Evolutionary conservation across 2,113 vertebrate species (phyloP).

Genomic region (Oryzias melastigma): DNA sequence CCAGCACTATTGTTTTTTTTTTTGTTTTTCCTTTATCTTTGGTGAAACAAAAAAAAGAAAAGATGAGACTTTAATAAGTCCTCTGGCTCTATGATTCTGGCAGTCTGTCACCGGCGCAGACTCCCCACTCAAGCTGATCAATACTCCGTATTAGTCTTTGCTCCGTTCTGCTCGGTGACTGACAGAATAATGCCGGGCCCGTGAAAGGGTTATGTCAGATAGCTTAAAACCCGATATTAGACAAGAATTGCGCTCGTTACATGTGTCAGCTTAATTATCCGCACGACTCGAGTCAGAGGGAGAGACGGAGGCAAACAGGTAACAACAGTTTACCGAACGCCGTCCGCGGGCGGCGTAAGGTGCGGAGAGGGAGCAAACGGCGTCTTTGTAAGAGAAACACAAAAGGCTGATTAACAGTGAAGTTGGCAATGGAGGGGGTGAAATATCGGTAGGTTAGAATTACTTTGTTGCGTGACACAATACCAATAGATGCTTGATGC

Average conservation of each 20-base stretch:
- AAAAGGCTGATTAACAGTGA: slow-evolving; percentile 79
- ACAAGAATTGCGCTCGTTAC: slow-evolving; percentile 82
- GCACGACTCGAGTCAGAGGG: slow-evolving; percentile 81
- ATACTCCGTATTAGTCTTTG: slow-evolving; percentile 73
- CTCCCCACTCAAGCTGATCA: slow-evolving; percentile 56
- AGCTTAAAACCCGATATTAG: slow-evolving; percentile 85
- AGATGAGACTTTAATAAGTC: slow-evolving; percentile 53
- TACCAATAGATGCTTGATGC: slow-evolving; percentile 63
- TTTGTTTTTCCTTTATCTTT: slow-evolving; percentile 41
- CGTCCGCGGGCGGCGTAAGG: slow-evolving; percentile 76
- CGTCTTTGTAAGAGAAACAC: slow-evolving; percentile 57
- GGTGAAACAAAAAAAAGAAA: slow-evolving; percentile 28
- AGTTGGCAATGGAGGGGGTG: slow-evolving; percentile 38
- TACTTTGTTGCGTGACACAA: slow-evolving; percentile 74
- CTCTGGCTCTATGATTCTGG: slow-evolving; percentile 11
- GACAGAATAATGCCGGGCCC: slow-evolving; percentile 84
- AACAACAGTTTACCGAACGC: slow-evolving; percentile 76
- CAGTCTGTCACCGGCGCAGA: slow-evolving; percentile 41
- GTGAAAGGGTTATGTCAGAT: slow-evolving; percentile 86
- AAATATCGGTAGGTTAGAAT: slow-evolving; percentile 80
- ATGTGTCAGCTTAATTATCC: slow-evolving; percentile 93
- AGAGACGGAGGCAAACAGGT: slow-evolving; percentile 79
- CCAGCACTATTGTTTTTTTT: slow-evolving; percentile 18
- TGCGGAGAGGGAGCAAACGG: slow-evolving; percentile 75
- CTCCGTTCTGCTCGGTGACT: slow-evolving; percentile 80